Percentiles rank a stretch among this genome's conserved stretches.
Conservation (phyloP, 2,113 vertebrate genomes). For the Phoenicopterus ruber region DNA sequence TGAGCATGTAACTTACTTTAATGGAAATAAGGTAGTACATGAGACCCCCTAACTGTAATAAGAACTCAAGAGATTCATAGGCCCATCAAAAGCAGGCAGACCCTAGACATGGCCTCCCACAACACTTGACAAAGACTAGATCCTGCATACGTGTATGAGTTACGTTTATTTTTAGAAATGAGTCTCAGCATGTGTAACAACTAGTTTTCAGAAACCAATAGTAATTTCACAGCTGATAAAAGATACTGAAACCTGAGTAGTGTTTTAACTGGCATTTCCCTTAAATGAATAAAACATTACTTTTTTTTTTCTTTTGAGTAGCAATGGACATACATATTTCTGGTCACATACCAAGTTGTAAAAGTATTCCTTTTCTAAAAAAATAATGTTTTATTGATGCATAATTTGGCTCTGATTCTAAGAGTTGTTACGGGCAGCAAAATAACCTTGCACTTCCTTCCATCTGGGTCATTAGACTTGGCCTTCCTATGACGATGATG, state of each 20-base stretch:
- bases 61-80: neutral
- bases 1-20: neutral
- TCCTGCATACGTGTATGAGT: neutral
- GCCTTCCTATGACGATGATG: neutral
- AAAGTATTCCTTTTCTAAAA: neutral
- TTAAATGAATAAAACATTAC: neutral
- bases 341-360: neutral
- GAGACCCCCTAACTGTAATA: neutral
- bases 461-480: neutral
- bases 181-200: neutral
- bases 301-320: neutral
- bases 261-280: neutral
- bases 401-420: neutral
- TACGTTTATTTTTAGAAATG: neutral
- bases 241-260: neutral
- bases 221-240: neutral
- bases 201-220: neutral
- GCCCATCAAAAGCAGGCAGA: neutral
- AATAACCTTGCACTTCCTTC: neutral
- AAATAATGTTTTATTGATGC: neutral
- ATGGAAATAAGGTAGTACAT: neutral
- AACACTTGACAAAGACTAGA: neutral
- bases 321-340: neutral
- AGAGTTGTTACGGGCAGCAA: neutral
- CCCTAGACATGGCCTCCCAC: neutral